Evolutionary conservation across 1,140 invertebrate species (phyloP).

Genomic region (Branchinecta lynchi): DNA sequence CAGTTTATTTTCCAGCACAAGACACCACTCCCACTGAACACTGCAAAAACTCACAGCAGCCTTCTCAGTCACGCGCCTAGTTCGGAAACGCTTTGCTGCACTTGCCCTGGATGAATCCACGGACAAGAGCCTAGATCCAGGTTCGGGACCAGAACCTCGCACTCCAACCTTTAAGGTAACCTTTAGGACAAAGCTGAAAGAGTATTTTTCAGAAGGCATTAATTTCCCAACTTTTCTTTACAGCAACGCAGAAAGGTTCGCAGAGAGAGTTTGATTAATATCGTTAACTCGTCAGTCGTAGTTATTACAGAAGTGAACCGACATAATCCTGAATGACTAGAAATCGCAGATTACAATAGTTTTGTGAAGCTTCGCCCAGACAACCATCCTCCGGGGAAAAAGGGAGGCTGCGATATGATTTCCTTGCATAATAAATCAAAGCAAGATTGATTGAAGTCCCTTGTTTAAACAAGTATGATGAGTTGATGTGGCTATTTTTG

Average conservation of each 20-base stretch:
- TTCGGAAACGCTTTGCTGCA: neutral
- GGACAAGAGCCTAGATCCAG: too few species aligned
- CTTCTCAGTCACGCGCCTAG: neutral
- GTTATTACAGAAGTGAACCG: neutral
- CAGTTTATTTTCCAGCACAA: neutral
- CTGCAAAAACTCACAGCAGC: slow-evolving; percentile 3
- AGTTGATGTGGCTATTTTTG: too few species aligned
- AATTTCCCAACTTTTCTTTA: neutral
- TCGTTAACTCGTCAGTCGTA: neutral
- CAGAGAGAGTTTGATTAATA: slow-evolving; percentile 2
- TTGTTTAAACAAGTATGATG: too few species aligned
- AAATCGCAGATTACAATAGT: slow-evolving; percentile 10
- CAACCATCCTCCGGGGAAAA: slow-evolving; percentile 8
- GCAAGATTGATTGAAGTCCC: too few species aligned
- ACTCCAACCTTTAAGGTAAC: neutral
- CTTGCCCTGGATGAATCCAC: too few species aligned
- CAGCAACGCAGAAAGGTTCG: slow-evolving; percentile 1
- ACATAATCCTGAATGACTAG: slow-evolving; percentile 2
- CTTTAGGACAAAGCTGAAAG: slow-evolving; percentile 6
- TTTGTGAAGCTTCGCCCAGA: slow-evolving; percentile 5
- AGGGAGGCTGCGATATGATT: neutral
- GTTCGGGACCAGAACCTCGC: neutral
- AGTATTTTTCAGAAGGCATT: neutral
- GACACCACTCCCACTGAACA: slow-evolving; percentile 5
- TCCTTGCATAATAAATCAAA: neutral